Evolutionary conservation across 2,888 invertebrate species (phyloP).

Genomic region (Campoplex nolae): DNA sequence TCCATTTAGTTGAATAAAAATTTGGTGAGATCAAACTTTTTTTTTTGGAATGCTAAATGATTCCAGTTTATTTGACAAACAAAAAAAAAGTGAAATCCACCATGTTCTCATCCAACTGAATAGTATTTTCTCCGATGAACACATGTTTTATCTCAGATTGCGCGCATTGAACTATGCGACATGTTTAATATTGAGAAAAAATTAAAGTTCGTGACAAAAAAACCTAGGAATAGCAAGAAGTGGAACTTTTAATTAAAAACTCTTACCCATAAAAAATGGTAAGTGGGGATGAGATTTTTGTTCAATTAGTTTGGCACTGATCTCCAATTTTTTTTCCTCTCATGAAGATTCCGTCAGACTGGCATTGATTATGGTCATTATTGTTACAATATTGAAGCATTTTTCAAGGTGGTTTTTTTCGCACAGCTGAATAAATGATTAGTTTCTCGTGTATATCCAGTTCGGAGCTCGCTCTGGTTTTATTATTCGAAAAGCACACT

Average conservation of each 20-base stretch:
- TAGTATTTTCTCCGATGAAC: no score
- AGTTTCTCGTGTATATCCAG: slow-evolving; percentile 5
- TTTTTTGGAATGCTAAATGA: no score
- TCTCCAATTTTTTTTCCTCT: not conserved
- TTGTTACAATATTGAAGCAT: not conserved
- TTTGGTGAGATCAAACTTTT: no score
- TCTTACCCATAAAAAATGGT: not conserved
- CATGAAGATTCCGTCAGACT: no score
- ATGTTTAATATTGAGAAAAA: no score
- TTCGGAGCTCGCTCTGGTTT: slow-evolving; percentile 5
- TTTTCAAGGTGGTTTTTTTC: not conserved
- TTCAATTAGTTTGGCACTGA: not conserved
- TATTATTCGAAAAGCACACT: slow-evolving; percentile 15
- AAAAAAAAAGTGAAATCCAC: no score
- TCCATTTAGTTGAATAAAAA: no score
- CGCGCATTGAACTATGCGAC: no score
- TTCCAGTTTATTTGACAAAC: no score
- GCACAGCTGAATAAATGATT: not conserved
- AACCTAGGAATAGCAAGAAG: not conserved
- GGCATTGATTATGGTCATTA: no score
- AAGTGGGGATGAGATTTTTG: not conserved
- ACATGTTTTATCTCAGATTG: no score
- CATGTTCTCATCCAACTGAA: no score
- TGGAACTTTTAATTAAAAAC: not conserved
- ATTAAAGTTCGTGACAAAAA: not conserved